phyloP scores from a whole-genome alignment of 1,140 invertebrate species.

The Melanaphis sacchari region DNA sequence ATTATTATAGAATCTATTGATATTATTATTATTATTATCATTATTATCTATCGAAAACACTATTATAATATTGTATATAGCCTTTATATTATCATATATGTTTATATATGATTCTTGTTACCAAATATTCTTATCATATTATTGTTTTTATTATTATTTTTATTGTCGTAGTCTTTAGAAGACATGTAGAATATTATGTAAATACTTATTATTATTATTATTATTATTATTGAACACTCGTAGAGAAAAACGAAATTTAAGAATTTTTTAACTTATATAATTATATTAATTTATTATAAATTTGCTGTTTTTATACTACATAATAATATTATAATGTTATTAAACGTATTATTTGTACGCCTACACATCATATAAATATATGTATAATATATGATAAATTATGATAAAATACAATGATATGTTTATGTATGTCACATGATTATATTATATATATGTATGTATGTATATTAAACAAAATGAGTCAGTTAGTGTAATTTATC shows the following conservation, averaged over 20 bases:
- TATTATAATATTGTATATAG: conserved; percentile 40
- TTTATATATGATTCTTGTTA: conserved; percentile 30
- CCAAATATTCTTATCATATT: conserved; percentile 31
- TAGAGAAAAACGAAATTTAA: neutral
- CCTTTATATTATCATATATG: neutral
- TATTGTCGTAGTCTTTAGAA: conserved; percentile 28
- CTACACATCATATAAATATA: neutral
- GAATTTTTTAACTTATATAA: neutral
- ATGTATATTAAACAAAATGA: conserved; percentile 34
- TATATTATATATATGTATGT: neutral
- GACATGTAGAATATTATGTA: neutral
- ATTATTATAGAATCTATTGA: conserved; percentile 12
- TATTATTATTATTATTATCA: conserved; percentile 1
- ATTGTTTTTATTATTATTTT: conserved; percentile 30
- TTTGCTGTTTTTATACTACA: neutral
- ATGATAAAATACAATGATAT: neutral
- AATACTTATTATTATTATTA: conserved; percentile 36
- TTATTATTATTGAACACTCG: conserved; percentile 26
- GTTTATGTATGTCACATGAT: neutral
- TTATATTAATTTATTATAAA: neutral
- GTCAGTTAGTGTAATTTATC: conserved; percentile 32
- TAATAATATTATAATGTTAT: neutral
- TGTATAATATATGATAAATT: neutral
- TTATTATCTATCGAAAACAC: neutral
- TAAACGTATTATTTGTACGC: neutral